Evolutionary conservation across 2,113 vertebrate species (phyloP).

Genomic region (Phyllostomus discolor): DNA sequence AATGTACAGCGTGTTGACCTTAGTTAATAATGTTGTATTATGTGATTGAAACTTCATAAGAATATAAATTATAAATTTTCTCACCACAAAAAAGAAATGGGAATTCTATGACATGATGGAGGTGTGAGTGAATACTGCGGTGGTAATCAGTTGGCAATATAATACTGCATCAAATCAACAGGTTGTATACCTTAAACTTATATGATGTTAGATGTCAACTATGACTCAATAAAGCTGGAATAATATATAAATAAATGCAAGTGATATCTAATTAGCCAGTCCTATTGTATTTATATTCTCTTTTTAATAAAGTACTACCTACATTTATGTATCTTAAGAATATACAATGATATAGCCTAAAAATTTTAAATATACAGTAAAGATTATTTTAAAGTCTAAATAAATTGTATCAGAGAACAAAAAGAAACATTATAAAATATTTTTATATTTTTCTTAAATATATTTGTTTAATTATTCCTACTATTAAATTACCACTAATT

Average conservation of each 20-base stretch:
- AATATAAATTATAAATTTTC: background rate
- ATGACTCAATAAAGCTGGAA: background rate
- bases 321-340: background rate
- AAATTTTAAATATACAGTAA: background rate
- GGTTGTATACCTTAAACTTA: no score
- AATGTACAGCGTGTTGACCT: no score
- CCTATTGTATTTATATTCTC: background rate
- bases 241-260: background rate
- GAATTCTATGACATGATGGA: background rate
- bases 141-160: no score
- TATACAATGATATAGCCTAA: background rate
- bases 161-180: no score
- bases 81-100: background rate
- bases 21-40: background rate
- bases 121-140: background rate
- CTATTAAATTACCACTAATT: background rate
- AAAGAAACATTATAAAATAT: background rate
- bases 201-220: no score
- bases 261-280: background rate
- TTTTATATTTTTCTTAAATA: conserved; percentile 3
- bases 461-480: background rate
- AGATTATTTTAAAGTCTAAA: background rate
- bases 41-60: background rate
- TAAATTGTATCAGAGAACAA: background rate
- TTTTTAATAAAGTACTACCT: background rate